Percentiles rank a stretch among this genome's conserved stretches.
Evolutionary conservation across 2,113 vertebrate genomes (phyloP).

Genomic region (Corythoichthys intestinalis): DNA sequence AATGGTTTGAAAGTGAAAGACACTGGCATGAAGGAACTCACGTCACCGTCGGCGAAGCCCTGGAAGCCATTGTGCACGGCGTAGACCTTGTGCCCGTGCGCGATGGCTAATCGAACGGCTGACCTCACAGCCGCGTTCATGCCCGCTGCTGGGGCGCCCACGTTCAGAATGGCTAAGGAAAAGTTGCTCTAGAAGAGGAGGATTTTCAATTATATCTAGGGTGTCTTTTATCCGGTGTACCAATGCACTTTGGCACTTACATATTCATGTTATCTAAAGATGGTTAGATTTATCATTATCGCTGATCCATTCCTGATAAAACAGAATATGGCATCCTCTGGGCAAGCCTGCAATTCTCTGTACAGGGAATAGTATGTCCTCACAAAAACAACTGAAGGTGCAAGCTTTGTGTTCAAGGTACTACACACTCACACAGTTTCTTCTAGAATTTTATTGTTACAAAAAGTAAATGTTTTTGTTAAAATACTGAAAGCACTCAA

Average conservation of each 20-base stretch:
- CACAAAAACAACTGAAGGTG: too few relatives aligned
- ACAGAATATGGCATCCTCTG: too few relatives aligned
- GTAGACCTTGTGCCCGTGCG: constrained; percentile 82
- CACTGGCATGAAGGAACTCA: constrained; percentile 42
- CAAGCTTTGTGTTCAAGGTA: too few relatives aligned
- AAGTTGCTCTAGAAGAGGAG: constrained; percentile 68
- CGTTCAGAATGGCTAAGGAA: constrained; percentile 86
- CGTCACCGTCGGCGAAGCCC: constrained; percentile 83
- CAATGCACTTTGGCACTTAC: background rate
- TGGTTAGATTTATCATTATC: too few relatives aligned
- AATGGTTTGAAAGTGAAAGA: background rate
- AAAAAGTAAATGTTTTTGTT: too few relatives aligned
- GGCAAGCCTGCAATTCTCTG: too few relatives aligned
- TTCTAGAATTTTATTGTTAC: too few relatives aligned
- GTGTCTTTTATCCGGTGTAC: background rate
- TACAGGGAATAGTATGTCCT: too few relatives aligned
- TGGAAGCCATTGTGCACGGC: constrained; percentile 85
- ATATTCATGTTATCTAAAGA: too few relatives aligned
- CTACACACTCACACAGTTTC: too few relatives aligned
- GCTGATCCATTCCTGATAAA: too few relatives aligned
- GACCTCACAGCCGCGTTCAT: constrained; percentile 92
- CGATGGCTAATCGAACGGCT: constrained; percentile 79
- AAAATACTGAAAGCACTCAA: too few relatives aligned
- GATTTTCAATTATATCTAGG: background rate
- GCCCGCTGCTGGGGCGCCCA: constrained; percentile 87